phyloP scores from a whole-genome alignment of 2,113 vertebrate genomes.

The Cricetomys ansorgei region DNA sequence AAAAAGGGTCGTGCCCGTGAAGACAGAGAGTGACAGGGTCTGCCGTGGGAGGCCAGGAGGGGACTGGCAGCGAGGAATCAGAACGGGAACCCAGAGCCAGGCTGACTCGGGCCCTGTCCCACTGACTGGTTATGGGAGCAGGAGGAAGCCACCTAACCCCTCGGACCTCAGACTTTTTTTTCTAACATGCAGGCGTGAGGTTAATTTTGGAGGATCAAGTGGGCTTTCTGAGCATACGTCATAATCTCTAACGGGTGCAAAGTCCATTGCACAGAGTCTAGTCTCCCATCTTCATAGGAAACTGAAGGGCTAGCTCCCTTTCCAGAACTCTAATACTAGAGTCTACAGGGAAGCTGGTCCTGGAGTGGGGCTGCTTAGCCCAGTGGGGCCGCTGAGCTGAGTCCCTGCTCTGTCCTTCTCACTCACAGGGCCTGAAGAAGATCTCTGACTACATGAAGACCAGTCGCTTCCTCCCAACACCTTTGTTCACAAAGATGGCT shows the following conservation, averaged over 20 bases:
- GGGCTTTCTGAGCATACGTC: accelerated
- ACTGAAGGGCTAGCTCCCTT: not conserved
- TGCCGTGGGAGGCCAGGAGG: not conserved
- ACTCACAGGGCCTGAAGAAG: conserved; percentile 89
- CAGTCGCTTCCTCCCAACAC: conserved; percentile 80
- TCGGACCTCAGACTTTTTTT: not conserved
- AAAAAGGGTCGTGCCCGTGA: not conserved
- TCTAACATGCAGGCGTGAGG: not conserved
- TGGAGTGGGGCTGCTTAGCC: not conserved
- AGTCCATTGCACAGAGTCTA: accelerated
- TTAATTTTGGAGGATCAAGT: accelerated
- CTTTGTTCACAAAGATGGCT: conserved; percentile 82
- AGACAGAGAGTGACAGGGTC: not conserved
- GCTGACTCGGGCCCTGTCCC: not conserved
- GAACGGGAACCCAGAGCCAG: not conserved
- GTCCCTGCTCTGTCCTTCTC: not conserved
- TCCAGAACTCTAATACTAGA: not conserved
- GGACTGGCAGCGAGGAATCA: not conserved
- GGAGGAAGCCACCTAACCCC: not conserved
- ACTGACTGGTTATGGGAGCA: not conserved
- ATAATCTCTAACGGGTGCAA: no score
- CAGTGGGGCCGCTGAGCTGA: not conserved
- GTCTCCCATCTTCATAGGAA: not conserved
- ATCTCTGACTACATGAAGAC: conserved; percentile 94
- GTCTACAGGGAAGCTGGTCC: not conserved